Evolutionary conservation across 1,140 invertebrate genomes (phyloP).

Genomic region (Orchestia grillus): DNA sequence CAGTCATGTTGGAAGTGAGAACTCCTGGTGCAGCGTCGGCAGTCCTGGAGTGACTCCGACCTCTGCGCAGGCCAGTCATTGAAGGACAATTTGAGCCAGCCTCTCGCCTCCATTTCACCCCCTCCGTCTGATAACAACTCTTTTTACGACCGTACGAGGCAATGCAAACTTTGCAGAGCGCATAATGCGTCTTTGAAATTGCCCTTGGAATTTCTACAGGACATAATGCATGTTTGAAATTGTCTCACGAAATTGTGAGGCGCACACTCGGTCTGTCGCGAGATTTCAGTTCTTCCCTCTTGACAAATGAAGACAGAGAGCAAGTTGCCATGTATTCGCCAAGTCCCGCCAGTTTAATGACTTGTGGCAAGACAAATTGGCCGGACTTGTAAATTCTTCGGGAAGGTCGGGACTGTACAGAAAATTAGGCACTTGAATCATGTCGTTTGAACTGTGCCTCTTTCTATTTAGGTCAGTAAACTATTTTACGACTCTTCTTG

Average conservation of each 20-base stretch:
- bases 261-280: background rate
- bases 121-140: background rate
- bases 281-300: background rate
- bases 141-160: background rate
- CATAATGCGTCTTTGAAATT: constrained; percentile 54
- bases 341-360: constrained; percentile 49
- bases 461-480: background rate
- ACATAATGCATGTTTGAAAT: constrained; percentile 53
- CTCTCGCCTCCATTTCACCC: background rate
- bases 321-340: constrained; percentile 45
- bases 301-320: constrained; percentile 52
- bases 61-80: background rate
- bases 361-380: constrained; percentile 56
- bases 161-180: constrained; percentile 36
- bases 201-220: constrained; percentile 23
- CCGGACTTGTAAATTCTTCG: constrained; percentile 38
- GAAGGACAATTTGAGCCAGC: background rate
- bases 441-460: constrained; percentile 1
- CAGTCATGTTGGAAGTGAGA: background rate
- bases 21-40: background rate
- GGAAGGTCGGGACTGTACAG: background rate
- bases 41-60: background rate
- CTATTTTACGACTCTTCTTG: background rate
- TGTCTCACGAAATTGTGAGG: background rate
- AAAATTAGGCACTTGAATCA: constrained; percentile 52